Evolutionary conservation across 2,888 invertebrate species (phyloP).

Genomic region (Heliothis peltigera): DNA sequence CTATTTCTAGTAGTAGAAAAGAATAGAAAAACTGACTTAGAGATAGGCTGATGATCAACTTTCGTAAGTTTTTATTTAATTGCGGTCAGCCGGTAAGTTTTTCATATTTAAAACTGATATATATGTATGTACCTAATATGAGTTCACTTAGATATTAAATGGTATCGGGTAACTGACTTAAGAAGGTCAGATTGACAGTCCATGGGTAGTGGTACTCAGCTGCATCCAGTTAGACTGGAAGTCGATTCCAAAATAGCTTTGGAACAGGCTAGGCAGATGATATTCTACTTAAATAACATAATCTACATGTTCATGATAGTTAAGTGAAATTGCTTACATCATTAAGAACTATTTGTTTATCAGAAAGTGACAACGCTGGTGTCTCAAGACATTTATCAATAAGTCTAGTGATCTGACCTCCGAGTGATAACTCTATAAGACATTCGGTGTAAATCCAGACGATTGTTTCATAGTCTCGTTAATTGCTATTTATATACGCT

Average conservation of each 20-base stretch:
- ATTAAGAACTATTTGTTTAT: constrained; percentile 11
- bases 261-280: too few relatives aligned
- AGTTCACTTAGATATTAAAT: neutral
- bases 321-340: neutral
- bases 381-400: constrained; percentile 11
- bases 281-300: neutral
- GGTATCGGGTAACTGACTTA: too few relatives aligned
- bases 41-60: neutral
- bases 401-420: constrained; percentile 43
- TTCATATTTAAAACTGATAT: neutral
- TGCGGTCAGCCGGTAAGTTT: constrained; percentile 29
- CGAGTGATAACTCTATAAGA: neutral
- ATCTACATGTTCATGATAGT: neutral
- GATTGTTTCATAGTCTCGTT: constrained; percentile 32
- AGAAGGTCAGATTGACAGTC: too few relatives aligned
- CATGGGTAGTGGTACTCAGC: too few relatives aligned
- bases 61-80: constrained; percentile 20
- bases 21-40: constrained; percentile 1
- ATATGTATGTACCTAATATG: neutral
- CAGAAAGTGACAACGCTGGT: constrained; percentile 5
- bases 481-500: constrained; percentile 33
- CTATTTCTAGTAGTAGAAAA: constrained; percentile 1
- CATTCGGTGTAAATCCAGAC: constrained; percentile 13
- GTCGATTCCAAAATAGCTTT: too few relatives aligned
- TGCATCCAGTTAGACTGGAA: too few relatives aligned